Evolutionary conservation across 2,113 vertebrate genomes (phyloP).

Genomic region (Chauna torquata): DNA sequence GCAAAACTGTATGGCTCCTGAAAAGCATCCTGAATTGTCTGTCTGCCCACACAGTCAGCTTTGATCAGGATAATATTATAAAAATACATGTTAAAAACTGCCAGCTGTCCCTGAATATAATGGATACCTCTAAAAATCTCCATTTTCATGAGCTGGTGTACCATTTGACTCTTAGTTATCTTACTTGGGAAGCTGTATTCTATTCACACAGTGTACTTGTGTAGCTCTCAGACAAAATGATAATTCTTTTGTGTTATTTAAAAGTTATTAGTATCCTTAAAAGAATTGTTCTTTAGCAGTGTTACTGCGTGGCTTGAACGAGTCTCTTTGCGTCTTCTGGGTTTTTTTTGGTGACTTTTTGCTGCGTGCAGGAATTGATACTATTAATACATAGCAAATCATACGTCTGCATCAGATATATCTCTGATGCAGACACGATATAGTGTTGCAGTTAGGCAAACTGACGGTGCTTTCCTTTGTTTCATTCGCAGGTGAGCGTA

Average conservation of each 20-base stretch:
- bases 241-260: not conserved
- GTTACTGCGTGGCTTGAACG: not conserved
- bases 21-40: not conserved
- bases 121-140: not conserved
- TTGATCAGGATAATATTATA: not conserved
- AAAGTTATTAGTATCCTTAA: not conserved
- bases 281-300: not conserved
- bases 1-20: not conserved
- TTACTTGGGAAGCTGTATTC: not conserved
- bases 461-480: not conserved
- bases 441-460: not conserved
- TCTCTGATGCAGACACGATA: too few relatives aligned
- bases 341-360: not conserved
- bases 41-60: not conserved
- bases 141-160: not conserved
- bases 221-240: not conserved
- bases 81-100: not conserved
- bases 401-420: not conserved
- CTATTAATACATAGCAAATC: not conserved
- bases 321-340: not conserved
- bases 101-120: accelerated
- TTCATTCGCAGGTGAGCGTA: not conserved
- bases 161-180: not conserved
- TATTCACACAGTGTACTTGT: accelerated
- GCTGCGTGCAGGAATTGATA: not conserved